Evolutionary conservation across 2,113 vertebrate genomes (phyloP).

Genomic region (Psilopogon haemacephalus): DNA sequence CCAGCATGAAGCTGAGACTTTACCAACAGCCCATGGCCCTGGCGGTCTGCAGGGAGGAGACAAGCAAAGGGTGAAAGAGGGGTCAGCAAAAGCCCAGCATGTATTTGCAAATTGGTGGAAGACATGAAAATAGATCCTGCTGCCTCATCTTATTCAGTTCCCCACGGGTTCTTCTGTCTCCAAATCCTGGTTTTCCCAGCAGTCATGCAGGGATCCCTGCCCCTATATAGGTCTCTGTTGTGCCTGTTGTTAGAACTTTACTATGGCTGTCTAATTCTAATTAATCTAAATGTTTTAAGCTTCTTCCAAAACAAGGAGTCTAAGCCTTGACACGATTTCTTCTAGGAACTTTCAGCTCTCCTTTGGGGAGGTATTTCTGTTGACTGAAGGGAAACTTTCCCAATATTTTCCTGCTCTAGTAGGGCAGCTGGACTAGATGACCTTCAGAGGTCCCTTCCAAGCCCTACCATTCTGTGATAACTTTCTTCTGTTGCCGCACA

Average conservation of each 20-base stretch:
- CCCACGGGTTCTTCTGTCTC: not conserved
- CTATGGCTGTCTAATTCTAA: not conserved
- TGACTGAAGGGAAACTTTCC: conserved; percentile 8
- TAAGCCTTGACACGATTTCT: not conserved
- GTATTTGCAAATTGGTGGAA: not conserved
- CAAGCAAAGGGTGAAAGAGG: not conserved
- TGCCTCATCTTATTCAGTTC: not conserved
- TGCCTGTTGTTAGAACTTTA: not conserved
- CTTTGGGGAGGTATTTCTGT: not conserved
- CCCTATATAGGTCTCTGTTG: accelerated
- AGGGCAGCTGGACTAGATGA: too few species aligned
- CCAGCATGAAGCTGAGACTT: not conserved
- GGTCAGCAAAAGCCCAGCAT: not conserved
- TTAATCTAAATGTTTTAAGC: not conserved
- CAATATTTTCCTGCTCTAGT: not conserved
- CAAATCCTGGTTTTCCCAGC: not conserved
- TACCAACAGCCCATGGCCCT: not conserved
- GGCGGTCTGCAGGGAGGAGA: not conserved
- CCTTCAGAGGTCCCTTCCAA: too few species aligned
- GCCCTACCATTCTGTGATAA: not conserved
- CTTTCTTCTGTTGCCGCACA: not conserved
- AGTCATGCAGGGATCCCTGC: not conserved
- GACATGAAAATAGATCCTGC: not conserved
- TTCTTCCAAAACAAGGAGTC: not conserved
- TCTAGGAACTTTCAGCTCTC: not conserved